Evolutionary conservation across 1,140 invertebrate species (phyloP).

Genomic region (Euura lappo): DNA sequence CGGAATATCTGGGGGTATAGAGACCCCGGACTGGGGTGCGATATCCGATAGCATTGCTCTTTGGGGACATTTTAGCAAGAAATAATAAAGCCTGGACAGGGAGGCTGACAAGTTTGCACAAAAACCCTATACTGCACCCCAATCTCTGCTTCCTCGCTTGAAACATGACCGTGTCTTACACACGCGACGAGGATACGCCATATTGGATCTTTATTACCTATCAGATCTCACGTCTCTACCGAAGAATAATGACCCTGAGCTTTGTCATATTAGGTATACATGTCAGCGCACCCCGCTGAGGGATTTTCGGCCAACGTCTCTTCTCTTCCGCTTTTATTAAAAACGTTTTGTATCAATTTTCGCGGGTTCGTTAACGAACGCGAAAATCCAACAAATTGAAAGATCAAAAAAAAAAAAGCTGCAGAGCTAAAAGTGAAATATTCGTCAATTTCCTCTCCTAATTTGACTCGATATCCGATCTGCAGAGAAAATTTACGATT

Average conservation of each 20-base stretch:
- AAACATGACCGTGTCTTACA: background rate
- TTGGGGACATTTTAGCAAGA: constrained; percentile 1
- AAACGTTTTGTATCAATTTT: no score
- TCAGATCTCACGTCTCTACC: no score
- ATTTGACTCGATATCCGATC: no score
- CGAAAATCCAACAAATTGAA: no score
- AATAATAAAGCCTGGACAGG: constrained; percentile 9
- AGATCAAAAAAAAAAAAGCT: no score
- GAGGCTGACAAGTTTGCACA: background rate
- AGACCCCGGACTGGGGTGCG: background rate
- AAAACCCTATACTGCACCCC: background rate
- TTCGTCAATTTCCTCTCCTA: no score
- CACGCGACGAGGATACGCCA: background rate
- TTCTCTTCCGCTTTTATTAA: background rate
- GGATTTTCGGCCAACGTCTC: background rate
- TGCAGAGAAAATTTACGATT: no score
- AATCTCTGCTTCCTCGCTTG: background rate
- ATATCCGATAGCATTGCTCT: background rate
- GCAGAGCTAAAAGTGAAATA: no score
- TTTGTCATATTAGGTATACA: no score
- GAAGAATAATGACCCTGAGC: no score
- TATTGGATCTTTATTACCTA: no score
- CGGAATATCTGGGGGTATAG: background rate
- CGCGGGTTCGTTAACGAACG: no score
- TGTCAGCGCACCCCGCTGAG: background rate